Evolutionary conservation across 2,113 vertebrate species (phyloP).

Genomic region (Athene cunicularia): DNA sequence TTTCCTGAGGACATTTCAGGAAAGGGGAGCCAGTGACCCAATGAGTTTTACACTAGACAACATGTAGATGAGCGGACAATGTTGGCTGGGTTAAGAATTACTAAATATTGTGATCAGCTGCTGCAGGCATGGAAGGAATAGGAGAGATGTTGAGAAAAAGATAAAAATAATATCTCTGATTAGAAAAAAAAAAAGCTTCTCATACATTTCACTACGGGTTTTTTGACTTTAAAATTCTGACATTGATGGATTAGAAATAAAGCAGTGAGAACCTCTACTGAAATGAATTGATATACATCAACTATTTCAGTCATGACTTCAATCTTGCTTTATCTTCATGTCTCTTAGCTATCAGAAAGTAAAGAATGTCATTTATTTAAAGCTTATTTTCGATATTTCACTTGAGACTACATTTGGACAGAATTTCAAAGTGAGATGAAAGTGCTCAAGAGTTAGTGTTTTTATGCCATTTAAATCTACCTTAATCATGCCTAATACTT

Average conservation of each 20-base stretch:
- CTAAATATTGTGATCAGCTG: background rate
- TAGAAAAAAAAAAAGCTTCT: background rate
- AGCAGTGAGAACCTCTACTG: background rate
- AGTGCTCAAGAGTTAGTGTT: background rate
- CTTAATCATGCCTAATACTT: background rate
- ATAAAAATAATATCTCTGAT: background rate
- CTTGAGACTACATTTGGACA: background rate
- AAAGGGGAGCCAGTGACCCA: background rate
- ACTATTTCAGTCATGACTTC: background rate
- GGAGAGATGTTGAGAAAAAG: background rate
- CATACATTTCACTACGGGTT: fast-evolving
- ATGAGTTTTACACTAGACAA: background rate
- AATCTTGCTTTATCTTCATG: background rate
- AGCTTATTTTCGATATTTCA: background rate
- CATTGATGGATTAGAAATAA: background rate
- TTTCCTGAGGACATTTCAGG: background rate
- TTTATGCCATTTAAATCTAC: background rate
- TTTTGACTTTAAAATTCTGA: background rate
- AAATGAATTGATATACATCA: background rate
- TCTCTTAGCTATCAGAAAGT: background rate
- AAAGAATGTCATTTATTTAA: background rate
- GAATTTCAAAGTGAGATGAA: background rate
- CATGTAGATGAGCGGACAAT: background rate
- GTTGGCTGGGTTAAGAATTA: background rate
- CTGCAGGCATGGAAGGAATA: background rate